A percentile compares a stretch with the other conserved stretches of the same genome.
These are phyloP conservation scores for Meloidogyne hapla DNA, from an alignment of 1,140 invertebrate genomes.

Conservation along the genomic window DNA sequence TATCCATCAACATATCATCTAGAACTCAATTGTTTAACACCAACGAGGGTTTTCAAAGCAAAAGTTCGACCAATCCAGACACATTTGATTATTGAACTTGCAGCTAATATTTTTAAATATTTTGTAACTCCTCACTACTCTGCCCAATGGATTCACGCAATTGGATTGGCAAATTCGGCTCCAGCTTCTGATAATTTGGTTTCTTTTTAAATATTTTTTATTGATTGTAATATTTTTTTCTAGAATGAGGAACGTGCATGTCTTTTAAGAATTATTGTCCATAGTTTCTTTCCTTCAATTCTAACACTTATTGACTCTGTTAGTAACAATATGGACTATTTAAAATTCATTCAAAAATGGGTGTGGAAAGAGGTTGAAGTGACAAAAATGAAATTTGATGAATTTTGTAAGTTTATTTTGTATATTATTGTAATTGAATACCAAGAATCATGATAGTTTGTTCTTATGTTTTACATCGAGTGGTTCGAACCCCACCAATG, in stretches of 20 bases:
- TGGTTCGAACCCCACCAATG: no score
- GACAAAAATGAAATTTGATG: constrained; percentile 42
- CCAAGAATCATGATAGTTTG: no score
- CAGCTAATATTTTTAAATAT: constrained; percentile 34
- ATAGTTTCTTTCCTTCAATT: constrained; percentile 36
- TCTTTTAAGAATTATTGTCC: constrained; percentile 31
- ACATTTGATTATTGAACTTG: constrained; percentile 31
- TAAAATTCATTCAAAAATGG: constrained; percentile 42
- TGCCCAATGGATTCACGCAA: constrained; percentile 31
- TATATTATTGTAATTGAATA: neutral
- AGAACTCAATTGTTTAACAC: constrained; percentile 7
- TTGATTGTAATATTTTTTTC: neutral
- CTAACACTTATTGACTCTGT: constrained; percentile 25
- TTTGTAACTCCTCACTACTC: constrained; percentile 25
- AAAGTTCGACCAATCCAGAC: constrained; percentile 37
- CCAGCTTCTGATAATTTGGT: constrained; percentile 33
- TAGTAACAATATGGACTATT: neutral
- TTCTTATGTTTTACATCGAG: no score
- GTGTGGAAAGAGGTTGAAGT: constrained; percentile 43
- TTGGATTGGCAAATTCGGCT: constrained; percentile 37
- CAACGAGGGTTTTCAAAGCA: constrained; percentile 15
- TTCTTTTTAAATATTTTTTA: constrained; percentile 7
- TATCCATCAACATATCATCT: constrained; percentile 38
- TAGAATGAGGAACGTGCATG: constrained; percentile 41
- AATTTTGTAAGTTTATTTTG: constrained; percentile 28